Conservation (phyloP, 2,113 vertebrate genomes). For the Corythoichthys haematopterus region DNA sequence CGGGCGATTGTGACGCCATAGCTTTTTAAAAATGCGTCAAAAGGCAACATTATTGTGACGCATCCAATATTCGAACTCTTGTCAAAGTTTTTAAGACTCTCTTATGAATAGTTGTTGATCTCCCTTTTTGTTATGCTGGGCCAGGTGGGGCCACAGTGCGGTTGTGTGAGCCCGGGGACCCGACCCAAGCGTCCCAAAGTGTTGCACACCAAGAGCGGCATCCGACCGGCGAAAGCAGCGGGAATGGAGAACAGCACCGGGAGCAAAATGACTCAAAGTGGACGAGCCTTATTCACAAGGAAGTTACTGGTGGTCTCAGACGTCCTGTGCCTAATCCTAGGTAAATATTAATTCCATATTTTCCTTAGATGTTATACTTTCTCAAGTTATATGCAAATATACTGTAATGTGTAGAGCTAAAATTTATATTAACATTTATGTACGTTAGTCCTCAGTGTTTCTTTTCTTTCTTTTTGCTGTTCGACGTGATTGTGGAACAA, state of each 20-base stretch:
- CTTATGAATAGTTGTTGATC: slow-evolving; percentile 8
- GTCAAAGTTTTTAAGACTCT: slow-evolving; percentile 5
- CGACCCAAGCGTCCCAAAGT: slow-evolving; percentile 52
- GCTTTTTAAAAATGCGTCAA: slow-evolving; percentile 14
- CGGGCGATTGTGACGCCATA: slow-evolving; percentile 15
- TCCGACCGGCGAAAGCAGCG: slow-evolving; percentile 3
- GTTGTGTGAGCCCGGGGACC: slow-evolving; percentile 30
- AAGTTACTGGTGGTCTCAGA: slow-evolving; percentile 60
- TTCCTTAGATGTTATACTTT: no score
- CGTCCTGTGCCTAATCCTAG: slow-evolving; percentile 60
- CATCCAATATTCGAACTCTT: neutral
- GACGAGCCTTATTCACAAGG: slow-evolving; percentile 49
- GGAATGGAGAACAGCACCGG: slow-evolving; percentile 42
- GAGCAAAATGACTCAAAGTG: slow-evolving; percentile 38
- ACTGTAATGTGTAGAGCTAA: no score
- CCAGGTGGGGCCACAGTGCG: slow-evolving; percentile 28
- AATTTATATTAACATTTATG: no score
- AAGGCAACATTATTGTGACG: neutral
- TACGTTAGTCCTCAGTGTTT: no score
- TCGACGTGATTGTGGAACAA: no score
- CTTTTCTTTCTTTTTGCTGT: no score
- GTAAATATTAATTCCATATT: slow-evolving; percentile 35
- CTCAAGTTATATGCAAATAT: no score
- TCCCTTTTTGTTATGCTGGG: slow-evolving; percentile 45
- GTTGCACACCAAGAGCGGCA: slow-evolving; percentile 31